Evolutionary conservation across 2,888 invertebrate genomes (phyloP).

Genomic region (Lydus trimaculatus): DNA sequence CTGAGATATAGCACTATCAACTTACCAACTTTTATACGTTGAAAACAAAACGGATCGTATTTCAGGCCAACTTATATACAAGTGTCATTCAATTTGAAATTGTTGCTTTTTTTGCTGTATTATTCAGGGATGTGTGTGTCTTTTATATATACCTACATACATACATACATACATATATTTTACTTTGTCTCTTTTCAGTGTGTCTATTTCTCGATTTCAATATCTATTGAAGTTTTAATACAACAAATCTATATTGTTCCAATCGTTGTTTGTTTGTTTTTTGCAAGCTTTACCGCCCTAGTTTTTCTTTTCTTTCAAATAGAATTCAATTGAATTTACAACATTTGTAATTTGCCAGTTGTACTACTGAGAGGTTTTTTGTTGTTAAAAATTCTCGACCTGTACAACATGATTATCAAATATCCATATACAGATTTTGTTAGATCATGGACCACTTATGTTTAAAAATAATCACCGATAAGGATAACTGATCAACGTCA

Average conservation of each 20-base stretch:
- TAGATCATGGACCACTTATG: no score
- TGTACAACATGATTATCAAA: not conserved
- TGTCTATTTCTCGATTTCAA: not conserved
- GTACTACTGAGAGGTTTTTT: not conserved
- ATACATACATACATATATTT: not conserved
- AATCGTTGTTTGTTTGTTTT: not conserved
- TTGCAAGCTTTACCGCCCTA: not conserved
- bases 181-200: not conserved
- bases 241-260: not conserved
- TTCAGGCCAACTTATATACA: constrained; percentile 57
- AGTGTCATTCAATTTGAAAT: constrained; percentile 57
- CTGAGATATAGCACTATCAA: constrained; percentile 62
- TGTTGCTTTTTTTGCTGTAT: constrained; percentile 47
- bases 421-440: no score
- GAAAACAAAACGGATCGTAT: constrained; percentile 61
- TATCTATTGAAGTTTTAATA: not conserved
- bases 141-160: not conserved
- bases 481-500: not conserved
- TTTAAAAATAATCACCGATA: not conserved
- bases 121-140: constrained; percentile 4
- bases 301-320: no score
- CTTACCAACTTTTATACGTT: constrained; percentile 61
- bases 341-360: no score
- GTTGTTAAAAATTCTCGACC: not conserved
- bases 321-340: not conserved